Base-by-base conservation (phyloP, 2,888 invertebrate species). In the Cinara cedri region DNA sequence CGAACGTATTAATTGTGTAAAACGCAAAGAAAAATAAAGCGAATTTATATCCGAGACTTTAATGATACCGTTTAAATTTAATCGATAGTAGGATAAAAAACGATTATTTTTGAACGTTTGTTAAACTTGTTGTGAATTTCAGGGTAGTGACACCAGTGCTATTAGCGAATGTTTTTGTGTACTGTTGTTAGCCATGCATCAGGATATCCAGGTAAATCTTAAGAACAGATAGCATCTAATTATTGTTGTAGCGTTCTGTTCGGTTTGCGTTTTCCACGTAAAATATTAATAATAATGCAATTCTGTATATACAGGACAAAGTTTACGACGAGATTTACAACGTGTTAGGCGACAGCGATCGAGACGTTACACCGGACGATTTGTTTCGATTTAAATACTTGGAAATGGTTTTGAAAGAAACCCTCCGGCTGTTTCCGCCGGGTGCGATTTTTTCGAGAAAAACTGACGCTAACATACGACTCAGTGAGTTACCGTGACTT, bases 321-420 rank as follows among this genome's bases (percentile, higher is more conserved):
- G 81, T 70, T 1, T 82, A 81, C 21, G 81, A 81, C 1, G 82
- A 83, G 51, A 76, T 82, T 19, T 78, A 81, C 81, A 76, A 66
- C 46, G 71, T 83, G 10, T 80, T 83, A 42, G 83, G 82, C 57
- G 82, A 83, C 80, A 82, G 82, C 54, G 80, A 82, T 72, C 80
- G 83, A 78, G 86, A 86, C 86, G 86, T 86, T 84, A 85, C 83
- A 81, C 82, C 83, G 85, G 86, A 87, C 85, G 86, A 85, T 85
- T 85, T 86, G 83, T 85, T 86, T 42, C 70, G 63, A 49, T 72
- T 83, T 42, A 72, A 66, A 26, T 83, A 83, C 60, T 42, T 82
- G 60, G 83, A 83, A 55, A 81, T 81, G 81, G 82, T 82, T 4
- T 46, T 83, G 14, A 83, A 82, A 72, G 83, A 83, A 81, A 81